Base-by-base conservation (phyloP, 2,888 invertebrate genomes). In the Trissoscelio sp. region DNA sequence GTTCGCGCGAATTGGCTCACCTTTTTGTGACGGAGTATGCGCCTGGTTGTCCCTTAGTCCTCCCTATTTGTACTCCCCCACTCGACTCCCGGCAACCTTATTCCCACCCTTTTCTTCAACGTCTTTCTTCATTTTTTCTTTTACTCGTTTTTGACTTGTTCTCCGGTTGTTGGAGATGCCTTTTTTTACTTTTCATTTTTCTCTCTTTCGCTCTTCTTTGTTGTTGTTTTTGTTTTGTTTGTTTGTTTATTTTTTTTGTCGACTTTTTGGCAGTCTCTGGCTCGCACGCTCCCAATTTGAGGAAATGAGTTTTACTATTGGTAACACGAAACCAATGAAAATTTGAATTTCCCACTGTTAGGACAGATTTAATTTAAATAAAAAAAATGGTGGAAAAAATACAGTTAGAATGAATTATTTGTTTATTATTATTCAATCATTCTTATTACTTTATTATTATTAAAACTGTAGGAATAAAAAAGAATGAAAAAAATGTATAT, bases 21-120 rank as follows among this genome's bases (percentile, higher is more conserved):
- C 79, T 84, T 86, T 85, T 85, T 85, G 75, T 78, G 80, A 74
- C 83, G 66, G 70, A 62, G 78, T 81, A 81, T 80, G 83, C 80
- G 74, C 51, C 34, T 58, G 69, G 22, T 44, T 48, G 31, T 53
- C 51, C 60, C 51, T 46, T 18, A 24, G 22, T 12, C 42, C 31
- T 28, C 48, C 57, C 64, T 57, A 57, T 64, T 79, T 74, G 70
- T 74, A 64, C 74, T 74, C 69, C 53, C 64, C 57, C 75, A 37
- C 70, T 42, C 53, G 24, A 5, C 42, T 24, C 39, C 7, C 31
- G 39, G 34, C 11, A 39, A 60, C 53, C 22, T 18, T 64, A 37
- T 60, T 73, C 64, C 69, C 48, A 57, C 67, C 66, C 67, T 44
- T 70, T 74, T 60, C 48, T 66, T 70, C 79, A 31, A 34, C 57